Base-by-base conservation (phyloP, 2,113 vertebrate genomes). In the Dasyprocta punctata region DNA sequence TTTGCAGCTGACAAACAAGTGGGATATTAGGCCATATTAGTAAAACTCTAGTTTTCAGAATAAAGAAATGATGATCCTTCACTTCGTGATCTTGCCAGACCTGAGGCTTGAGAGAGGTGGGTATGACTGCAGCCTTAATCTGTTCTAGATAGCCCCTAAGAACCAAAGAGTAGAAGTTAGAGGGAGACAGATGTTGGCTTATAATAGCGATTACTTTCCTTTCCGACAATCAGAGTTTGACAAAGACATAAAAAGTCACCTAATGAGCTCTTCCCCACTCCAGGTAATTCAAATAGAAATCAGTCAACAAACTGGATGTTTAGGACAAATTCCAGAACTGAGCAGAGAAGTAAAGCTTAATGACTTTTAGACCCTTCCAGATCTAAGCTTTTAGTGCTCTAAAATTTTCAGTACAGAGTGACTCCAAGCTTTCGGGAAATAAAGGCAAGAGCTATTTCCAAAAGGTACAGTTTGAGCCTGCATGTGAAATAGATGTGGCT, bases 191-290 rank as follows among this genome's bases (percentile, higher is more conserved):
- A 78, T 36, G 44, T 75, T 73, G 73, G 84, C 26, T 85, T 90
- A 81, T 56, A 78, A 93, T 30, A 28, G 60, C 67, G 44, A 94
- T 81, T 80, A 94, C 54, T 87, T 85, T 94, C 89, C 54, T 87
- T 85, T 94, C 89, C 95, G 67, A 86, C 41, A 73, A 94, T 63
- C 52, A 84, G 36, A 94, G 80, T 92, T 84, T 28, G 22, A 93
- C 69, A 73, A 91, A 82, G 54, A 84, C 20, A 89, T 52, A 90
- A 89, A 90, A 30, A 95, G 61, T 13, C 33, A 90, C 44, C 67
- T 92, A 86, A 87, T 78, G 67, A 95, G 71, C 33, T 92, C 88
- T 90, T 81, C 90, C 33, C 65, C 54, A 86, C 56, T 80, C 26
- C 26, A 67, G 41, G 36, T 69, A 92, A 82, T 95, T 73, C 95